phyloP scores from a whole-genome alignment of 2,113 vertebrate species.

The Cettia cetti region DNA sequence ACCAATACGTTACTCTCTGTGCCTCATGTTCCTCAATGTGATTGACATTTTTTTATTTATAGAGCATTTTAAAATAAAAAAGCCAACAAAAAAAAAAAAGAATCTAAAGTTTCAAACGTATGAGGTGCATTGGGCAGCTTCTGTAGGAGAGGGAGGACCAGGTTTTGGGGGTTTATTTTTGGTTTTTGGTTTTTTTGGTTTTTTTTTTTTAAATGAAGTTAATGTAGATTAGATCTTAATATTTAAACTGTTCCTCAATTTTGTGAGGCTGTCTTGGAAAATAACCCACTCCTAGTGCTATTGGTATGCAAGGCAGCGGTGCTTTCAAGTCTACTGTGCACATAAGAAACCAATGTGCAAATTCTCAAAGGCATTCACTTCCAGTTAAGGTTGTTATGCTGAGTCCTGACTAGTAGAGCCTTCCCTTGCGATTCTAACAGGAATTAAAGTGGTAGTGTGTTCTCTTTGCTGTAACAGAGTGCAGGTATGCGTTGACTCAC shows the following conservation, averaged over 20 bases:
- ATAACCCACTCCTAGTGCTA: constrained; percentile 77
- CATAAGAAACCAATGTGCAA: constrained; percentile 64
- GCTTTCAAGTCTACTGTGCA: constrained; percentile 76
- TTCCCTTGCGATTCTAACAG: constrained; percentile 67
- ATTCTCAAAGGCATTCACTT: constrained; percentile 69
- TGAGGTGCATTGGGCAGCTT: constrained; percentile 84
- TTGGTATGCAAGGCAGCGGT: constrained; percentile 86
- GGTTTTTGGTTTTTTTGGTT: constrained; percentile 7
- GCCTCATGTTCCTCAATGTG: constrained; percentile 85
- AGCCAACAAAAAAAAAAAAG: constrained; percentile 68
- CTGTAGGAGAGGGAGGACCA: constrained; percentile 76
- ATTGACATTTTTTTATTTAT: constrained; percentile 85
- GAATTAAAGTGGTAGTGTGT: constrained; percentile 58
- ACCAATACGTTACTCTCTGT: constrained; percentile 92
- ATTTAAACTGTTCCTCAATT: constrained; percentile 93
- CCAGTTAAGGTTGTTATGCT: constrained; percentile 64
- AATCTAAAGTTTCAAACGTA: constrained; percentile 73
- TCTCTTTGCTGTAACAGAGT: constrained; percentile 70
- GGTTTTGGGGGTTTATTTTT: constrained; percentile 66
- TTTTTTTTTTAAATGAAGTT: constrained; percentile 67
- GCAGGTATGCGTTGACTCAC: constrained; percentile 71
- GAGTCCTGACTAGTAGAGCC: constrained; percentile 69
- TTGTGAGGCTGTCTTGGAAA: constrained; percentile 91
- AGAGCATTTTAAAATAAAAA: constrained; percentile 73
- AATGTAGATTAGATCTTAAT: constrained; percentile 83